Evolutionary conservation across 2,113 vertebrate genomes (phyloP), one percentile per base, ranked within the genome.

Genomic region (Nymphicus hollandicus): DNA sequence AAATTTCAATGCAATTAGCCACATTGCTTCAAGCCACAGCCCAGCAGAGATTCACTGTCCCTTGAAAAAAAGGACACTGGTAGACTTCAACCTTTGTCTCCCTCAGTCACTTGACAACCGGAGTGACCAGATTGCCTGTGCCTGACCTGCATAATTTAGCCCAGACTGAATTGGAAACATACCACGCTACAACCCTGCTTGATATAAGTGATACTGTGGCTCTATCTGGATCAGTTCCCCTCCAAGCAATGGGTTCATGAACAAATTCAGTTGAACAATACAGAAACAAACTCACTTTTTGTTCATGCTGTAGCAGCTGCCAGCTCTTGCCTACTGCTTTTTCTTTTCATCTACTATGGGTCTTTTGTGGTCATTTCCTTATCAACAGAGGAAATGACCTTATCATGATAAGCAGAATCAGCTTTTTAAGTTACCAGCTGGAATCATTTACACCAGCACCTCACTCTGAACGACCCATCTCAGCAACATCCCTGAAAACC

Each of bases 1-100:
- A 58, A 90, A 94, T 95, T 93, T 83, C 88, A 78, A 2, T 22
- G 80, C 80, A 86, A 70, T 86, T 89, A 95, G 53, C 55, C 53
- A 83, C 64, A 93, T 46, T 10, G 5, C 72, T 95, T 55, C 76
- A 58, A 77, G 60, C 63, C 69, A 56, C 81, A 56, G 63, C 53
- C 70, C 95, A 74, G 83, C 86, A 68, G 84, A 63, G 46, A 71
- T 85, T 43, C 79, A 69, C 12, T 23, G 53, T 71, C 61, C 47
- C 31, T 11, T 63, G 56, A 41, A 76, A 95, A 94, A 35, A 46
- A 79, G 37, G 44, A 17, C 7, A 37, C 46, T 28, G 23, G 9
- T 64, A 52, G 44, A 71, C 49, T 96, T 88, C 80, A 81, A 47
- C 58, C 68, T 84, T 84, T 56, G 55, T 14, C 71, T 81, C 43